A percentile compares a stretch with the other conserved stretches of the same genome.
These are phyloP conservation scores for Phyllotis vaccarum DNA, from an alignment of 2,797 vertebrate species.

Conservation along the genomic window DNA sequence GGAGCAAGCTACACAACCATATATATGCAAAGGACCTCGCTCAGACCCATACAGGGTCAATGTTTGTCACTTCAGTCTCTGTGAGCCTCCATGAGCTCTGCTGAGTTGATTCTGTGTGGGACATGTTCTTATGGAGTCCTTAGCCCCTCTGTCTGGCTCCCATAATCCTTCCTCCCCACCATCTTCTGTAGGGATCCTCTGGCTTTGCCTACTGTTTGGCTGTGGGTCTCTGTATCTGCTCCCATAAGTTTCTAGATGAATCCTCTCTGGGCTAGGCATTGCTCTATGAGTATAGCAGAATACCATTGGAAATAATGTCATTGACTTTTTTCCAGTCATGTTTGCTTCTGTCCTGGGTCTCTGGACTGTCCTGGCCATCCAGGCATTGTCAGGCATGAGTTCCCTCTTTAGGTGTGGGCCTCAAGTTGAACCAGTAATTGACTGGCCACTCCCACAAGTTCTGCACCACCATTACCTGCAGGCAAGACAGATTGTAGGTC, in stretches of 20 bases:
- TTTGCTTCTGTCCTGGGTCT: neutral
- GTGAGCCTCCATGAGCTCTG: neutral
- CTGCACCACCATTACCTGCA: too few species aligned
- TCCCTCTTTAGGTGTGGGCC: too few species aligned
- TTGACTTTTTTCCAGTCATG: neutral
- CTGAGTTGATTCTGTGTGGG: too few species aligned
- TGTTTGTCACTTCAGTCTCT: neutral
- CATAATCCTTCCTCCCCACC: neutral
- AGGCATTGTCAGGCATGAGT: too few species aligned
- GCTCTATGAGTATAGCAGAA: neutral
- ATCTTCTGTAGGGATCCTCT: neutral
- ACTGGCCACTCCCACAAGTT: too few species aligned
- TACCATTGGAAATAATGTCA: neutral
- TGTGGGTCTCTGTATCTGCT: neutral
- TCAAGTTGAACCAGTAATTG: too few species aligned
- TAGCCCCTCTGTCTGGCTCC: neutral
- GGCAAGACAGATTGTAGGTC: too few species aligned
- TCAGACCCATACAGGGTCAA: neutral
- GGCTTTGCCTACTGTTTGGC: neutral
- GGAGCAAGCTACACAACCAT: neutral
- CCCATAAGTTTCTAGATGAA: too few species aligned
- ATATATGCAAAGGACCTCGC: neutral
- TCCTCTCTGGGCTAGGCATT: neutral
- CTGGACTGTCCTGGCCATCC: too few species aligned
- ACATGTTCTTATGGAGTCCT: neutral